Percentiles rank a stretch among this genome's conserved stretches.
These are phyloP conservation scores for Pyxicephalus adspersus DNA, from an alignment of 2,113 vertebrate species.

Conservation along the genomic window DNA sequence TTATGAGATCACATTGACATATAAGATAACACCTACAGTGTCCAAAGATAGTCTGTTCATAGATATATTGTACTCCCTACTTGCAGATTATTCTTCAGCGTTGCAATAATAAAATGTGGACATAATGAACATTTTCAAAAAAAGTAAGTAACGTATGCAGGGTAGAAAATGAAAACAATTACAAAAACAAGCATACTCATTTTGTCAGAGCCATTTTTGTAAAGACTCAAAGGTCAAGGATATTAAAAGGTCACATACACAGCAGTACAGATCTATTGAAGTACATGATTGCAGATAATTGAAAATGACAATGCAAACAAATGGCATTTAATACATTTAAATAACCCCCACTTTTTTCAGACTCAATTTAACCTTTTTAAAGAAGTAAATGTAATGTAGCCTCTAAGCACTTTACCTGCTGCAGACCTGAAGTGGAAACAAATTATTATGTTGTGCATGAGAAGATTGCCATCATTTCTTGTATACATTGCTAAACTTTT, in stretches of 20 bases:
- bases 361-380: conserved; percentile 24
- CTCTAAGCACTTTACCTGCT: conserved; percentile 23
- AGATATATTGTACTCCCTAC: no score
- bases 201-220: no score
- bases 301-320: conserved; percentile 21
- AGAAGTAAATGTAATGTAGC: conserved; percentile 4
- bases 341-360: neutral
- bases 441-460: neutral
- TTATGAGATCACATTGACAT: no score
- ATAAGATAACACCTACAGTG: no score
- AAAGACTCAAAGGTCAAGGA: neutral
- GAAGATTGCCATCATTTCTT: neutral
- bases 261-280: neutral
- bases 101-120: no score
- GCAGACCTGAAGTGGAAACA: neutral
- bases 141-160: no score
- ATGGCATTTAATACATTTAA: conserved; percentile 28
- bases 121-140: no score
- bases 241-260: conserved; percentile 1
- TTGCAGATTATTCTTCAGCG: no score
- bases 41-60: no score
- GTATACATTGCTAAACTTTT: conserved; percentile 34
- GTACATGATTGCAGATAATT: conserved; percentile 21
- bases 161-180: neutral
- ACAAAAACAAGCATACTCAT: neutral